Evolutionary conservation across 1,140 invertebrate genomes (phyloP).

Genomic region (Ruditapes philippinarum): DNA sequence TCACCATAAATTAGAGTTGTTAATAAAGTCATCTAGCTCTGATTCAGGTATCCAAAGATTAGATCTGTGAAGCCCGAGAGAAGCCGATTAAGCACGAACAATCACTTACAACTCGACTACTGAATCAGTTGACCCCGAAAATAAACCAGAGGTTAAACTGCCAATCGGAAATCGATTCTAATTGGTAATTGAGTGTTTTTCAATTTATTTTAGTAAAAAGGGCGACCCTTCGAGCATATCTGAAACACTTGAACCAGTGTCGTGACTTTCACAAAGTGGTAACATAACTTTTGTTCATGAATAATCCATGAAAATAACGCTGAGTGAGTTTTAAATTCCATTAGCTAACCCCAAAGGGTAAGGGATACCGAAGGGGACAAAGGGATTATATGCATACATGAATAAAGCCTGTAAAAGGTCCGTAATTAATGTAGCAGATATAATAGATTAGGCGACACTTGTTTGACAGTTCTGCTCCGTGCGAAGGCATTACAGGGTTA

Average conservation of each 20-base stretch:
- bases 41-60: too few species aligned
- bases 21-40: too few species aligned
- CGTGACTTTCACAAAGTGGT: background rate
- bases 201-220: background rate
- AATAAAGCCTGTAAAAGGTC: background rate
- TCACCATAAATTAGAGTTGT: too few species aligned
- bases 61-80: too few species aligned
- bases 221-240: background rate
- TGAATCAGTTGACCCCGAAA: background rate
- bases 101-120: background rate
- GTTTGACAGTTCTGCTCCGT: background rate
- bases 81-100: background rate
- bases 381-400: background rate
- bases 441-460: constrained; percentile 11
- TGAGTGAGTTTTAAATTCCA: background rate
- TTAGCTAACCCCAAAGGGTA: constrained; percentile 11
- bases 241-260: background rate
- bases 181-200: background rate
- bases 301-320: background rate
- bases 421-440: background rate
- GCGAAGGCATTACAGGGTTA: background rate
- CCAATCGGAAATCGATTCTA: background rate
- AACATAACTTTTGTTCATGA: constrained; percentile 13
- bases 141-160: background rate
- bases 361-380: constrained; percentile 4